Evolutionary conservation across 53 echinoderm and acorn worm species (phyloP), one percentile per base, ranked within the genome.

Genomic region (Crossaster papposus): DNA sequence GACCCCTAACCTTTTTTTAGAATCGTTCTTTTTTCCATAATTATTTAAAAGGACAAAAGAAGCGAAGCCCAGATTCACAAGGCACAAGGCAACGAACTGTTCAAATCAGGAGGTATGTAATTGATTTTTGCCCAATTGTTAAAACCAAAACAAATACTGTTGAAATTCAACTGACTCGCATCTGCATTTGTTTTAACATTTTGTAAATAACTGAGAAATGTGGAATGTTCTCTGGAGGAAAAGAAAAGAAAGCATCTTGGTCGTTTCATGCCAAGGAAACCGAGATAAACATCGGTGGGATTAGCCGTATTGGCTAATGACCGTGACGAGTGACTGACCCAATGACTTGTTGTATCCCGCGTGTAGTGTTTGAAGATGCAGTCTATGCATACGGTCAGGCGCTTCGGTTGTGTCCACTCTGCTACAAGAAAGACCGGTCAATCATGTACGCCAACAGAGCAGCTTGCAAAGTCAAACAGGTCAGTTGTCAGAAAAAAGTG

Each of bases 391-490:
- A 97, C 91, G 76, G 94, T 17, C 82, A 94, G 68, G 98, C 95
- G 9, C 76, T 97, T 33, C 77, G 79, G 79, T 54, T 85, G 14
- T 97, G 98, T 76, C 98, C 98, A 30, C 78, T 96, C 65, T 94
- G 86, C 37, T 96, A 79, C 77, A 94, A 96, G 88, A 97, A 97
- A 83, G 96, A 97, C 63, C 81, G 98, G n/a, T 91, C 98, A 33
- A 96, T 97, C 37, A 97, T 97, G 98, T 93, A 88, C 79, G 96
- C 95, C 29, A 97, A 97, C 91, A 79, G 98, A 85, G 98, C 98
- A 72, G 98, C 98, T 20, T 96, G 98, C 70, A 91, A 90, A 53
- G 91, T 97, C 28, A 74, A 72, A 77, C 86, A 86, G 87, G 93
- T 93, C 51, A 70, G 88, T 50, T 0, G 17, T 50, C 22, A 23